A percentile compares a stretch with the other conserved stretches of the same genome.
Conservation (phyloP, 37 sponge, comb jelly and placozoan species). For the Sycon ciliatum region DNA sequence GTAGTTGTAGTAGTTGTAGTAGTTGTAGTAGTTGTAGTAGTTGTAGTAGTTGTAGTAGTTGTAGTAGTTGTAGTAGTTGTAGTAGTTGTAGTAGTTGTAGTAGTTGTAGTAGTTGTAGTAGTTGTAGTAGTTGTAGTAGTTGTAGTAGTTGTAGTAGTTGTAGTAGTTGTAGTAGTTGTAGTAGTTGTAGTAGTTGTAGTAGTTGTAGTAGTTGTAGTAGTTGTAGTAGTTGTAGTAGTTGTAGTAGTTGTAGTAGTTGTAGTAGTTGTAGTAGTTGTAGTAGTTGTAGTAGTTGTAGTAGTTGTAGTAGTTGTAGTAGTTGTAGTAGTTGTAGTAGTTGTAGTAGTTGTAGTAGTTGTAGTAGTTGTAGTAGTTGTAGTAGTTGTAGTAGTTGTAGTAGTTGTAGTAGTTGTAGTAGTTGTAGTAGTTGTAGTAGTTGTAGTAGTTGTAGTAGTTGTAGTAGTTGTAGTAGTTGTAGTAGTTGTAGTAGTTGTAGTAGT, state of each 20-base stretch:
- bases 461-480: constrained; percentile 6
- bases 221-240: constrained; percentile 6
- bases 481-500: constrained; percentile 8
- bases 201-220: constrained; percentile 8
- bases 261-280: constrained; percentile 8
- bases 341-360: constrained; percentile 6
- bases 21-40: constrained; percentile 8
- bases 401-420: constrained; percentile 6
- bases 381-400: constrained; percentile 8
- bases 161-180: constrained; percentile 6
- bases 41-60: constrained; percentile 6
- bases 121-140: constrained; percentile 8
- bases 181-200: constrained; percentile 8
- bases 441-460: constrained; percentile 8
- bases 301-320: constrained; percentile 8
- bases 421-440: constrained; percentile 8
- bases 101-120: constrained; percentile 6
- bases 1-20: constrained; percentile 8
- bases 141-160: constrained; percentile 8
- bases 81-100: constrained; percentile 8
- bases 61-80: constrained; percentile 8
- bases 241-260: constrained; percentile 8
- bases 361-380: constrained; percentile 8
- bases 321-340: constrained; percentile 8
- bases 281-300: constrained; percentile 6